phyloP scores from a whole-genome alignment of 2,113 vertebrate genomes.

The Argyrosomus japonicus region DNA sequence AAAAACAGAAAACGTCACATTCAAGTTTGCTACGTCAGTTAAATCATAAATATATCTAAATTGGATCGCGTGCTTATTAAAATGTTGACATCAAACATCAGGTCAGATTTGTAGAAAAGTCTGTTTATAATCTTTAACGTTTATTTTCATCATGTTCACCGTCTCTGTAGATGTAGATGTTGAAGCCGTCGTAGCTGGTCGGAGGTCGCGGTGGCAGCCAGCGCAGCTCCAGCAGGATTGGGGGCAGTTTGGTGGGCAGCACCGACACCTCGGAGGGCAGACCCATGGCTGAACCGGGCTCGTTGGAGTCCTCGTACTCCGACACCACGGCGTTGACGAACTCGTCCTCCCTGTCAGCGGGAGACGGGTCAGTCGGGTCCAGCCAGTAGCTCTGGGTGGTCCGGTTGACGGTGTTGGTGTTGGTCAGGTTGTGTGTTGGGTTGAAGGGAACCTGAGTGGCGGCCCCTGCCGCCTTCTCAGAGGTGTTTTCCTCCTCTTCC shows the following conservation, averaged over 20 bases:
- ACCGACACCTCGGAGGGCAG: conserved; percentile 46
- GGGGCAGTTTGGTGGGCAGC: conserved; percentile 78
- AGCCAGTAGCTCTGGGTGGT: conserved; percentile 79
- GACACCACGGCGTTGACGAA: conserved; percentile 84
- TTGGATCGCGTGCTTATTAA: too few species aligned
- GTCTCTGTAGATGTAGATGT: conserved; percentile 89
- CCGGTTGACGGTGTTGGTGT: conserved; percentile 22
- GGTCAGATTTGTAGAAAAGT: background rate
- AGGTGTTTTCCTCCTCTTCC: conserved; percentile 23
- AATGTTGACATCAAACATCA: too few species aligned
- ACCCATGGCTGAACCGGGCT: conserved; percentile 73
- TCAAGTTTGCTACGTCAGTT: too few species aligned
- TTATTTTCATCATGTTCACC: conserved; percentile 76
- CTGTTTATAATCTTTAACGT: too few species aligned
- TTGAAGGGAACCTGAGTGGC: conserved; percentile 26
- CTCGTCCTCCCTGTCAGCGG: conserved; percentile 83
- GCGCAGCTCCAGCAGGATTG: conserved; percentile 89
- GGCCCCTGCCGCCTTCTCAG: conserved; percentile 1
- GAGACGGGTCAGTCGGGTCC: conserved; percentile 61
- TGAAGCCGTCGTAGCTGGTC: conserved; percentile 91
- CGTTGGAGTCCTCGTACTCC: conserved; percentile 82
- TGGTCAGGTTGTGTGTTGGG: conserved; percentile 20
- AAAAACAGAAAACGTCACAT: too few species aligned
- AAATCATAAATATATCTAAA: too few species aligned
- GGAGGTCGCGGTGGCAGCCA: conserved; percentile 93